Evolutionary conservation across 1,140 invertebrate genomes (phyloP), one percentile per base, ranked within the genome.

Genomic region (Scaptodrosophila lebanonensis): DNA sequence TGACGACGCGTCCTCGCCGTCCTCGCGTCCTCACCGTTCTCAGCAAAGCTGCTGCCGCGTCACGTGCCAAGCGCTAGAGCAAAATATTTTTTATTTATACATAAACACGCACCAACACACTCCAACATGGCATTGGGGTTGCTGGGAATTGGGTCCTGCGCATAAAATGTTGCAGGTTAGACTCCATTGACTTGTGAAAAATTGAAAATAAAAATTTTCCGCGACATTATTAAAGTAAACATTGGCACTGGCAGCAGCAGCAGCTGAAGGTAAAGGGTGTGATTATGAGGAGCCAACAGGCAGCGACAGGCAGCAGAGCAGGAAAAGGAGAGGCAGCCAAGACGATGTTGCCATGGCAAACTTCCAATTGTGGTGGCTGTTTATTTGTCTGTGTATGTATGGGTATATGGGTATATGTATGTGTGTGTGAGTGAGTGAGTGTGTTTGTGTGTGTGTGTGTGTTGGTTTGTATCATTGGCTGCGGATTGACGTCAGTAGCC

Each of bases 171-270:
- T 33, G 73, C 68, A 69, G 57, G 75, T 79, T 79, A 79, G n/a
- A 79, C 73, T 79, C 60, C 73, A 73, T 82, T 73, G 73, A 73
- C 75, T 73, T 73, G 65, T 79, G 56, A 65, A 79, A 79, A 82
- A 79, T 79, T 82, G 75, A 79, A 82, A 79, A 79, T 82, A 73
- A 73, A 69, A 79, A 79, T 73, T 82, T 79, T 79, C 75, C 68
- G 69, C 75, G 73, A 82, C 75, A 79, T 82, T 79, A 79, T 79
- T 82, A 79, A 79, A 79, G 73, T 73, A 79, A 79, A 79, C 73
- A 79, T 79, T 72, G 75, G 68, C 60, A n/a, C 32, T n/a, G n/a
- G n/a, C n/a, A n/a, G 32, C 32, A 25, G 3, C 22, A 25, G 22
- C n/a, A 25, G 22, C n/a, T 8, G 22, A 25, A 4, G 22, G 68